phyloP scores from a whole-genome alignment of 2,797 vertebrate species.

The Eremophila alpestris region DNA sequence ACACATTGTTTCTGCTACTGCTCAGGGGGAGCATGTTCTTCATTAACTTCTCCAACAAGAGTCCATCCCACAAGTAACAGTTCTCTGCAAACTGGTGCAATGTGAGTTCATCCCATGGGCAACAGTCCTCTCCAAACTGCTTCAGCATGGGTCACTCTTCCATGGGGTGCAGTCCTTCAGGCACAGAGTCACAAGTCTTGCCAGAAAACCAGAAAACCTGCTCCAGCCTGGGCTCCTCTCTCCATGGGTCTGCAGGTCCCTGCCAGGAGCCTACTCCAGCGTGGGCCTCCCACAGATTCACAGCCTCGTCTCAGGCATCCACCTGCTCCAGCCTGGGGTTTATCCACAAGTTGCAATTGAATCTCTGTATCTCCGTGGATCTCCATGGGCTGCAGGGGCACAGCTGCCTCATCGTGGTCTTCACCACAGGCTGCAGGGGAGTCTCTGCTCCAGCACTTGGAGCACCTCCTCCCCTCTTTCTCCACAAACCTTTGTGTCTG shows the following conservation, averaged over 20 bases:
- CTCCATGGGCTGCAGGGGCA: background rate
- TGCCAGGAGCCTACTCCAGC: background rate
- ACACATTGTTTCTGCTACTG: background rate
- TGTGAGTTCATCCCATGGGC: background rate
- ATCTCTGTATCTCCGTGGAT: background rate
- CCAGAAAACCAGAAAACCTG: background rate
- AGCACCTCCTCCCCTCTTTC: background rate
- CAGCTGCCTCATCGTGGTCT: background rate
- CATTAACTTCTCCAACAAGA: background rate
- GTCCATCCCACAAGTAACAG: background rate
- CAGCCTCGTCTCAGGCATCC: background rate
- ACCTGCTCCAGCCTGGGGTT: rapidly evolving
- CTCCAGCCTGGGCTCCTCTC: background rate
- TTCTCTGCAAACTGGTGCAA: background rate
- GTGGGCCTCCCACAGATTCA: background rate
- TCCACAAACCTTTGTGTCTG: background rate
- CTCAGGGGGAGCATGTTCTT: background rate
- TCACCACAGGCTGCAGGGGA: background rate
- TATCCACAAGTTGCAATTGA: no score
- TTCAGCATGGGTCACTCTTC: background rate
- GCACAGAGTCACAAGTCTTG: background rate
- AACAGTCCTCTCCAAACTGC: background rate
- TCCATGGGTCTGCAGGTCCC: background rate
- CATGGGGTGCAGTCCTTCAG: background rate
- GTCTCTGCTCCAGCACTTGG: background rate